Base-by-base conservation (phyloP, 2,797 vertebrate genomes). In the Mionectes olivaceus region DNA sequence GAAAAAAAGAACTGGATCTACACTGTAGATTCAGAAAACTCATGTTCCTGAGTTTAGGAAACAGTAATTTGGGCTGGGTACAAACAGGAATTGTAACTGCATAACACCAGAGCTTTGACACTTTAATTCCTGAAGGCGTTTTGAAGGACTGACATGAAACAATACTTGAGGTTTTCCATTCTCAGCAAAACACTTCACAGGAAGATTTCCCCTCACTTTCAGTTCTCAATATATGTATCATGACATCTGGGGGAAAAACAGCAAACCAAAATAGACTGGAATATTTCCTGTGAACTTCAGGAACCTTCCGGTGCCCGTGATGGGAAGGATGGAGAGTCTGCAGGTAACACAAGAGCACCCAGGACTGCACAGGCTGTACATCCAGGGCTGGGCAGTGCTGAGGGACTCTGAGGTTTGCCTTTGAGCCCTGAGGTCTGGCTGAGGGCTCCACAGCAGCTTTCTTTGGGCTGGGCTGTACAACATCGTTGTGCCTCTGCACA, bases 151-250 rank as follows among this genome's bases (percentile, higher is more conserved):
- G 47, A 37, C 35, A 18, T 6, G 46, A 27, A 93, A 59, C 39
- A 56, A 9, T 1, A 18, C 10, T 25, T 4, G 3, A 5, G 0
- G 7, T 18, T 77, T 46, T 43, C 24, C 33, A 33, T 77, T 14
- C 76, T 70, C 13, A 30, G 64, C 18, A 90, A 32, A 80, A 13
- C 64, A 5, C 19, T n/a, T 30, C 41, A 64, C 37, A 56, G 10
- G 49, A 60, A 85, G 21, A 43, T 9, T 65, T 76, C 49, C 22
- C 30, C 43, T 63, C 12, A 9, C 16, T 61, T 49, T 32, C 33
- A 21, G 24, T 60, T 83, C 49, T 39, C 47, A 57, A 2, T 7
- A 10, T 2, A 0, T 0, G 4, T 1, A 35, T 22, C 9, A 3
- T 14, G 37, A 46, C 19, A 37, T 13, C 21, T 55, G 37, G 27